phyloP scores from a whole-genome alignment of 2,888 invertebrate species.

The Napeogenes inachia region DNA sequence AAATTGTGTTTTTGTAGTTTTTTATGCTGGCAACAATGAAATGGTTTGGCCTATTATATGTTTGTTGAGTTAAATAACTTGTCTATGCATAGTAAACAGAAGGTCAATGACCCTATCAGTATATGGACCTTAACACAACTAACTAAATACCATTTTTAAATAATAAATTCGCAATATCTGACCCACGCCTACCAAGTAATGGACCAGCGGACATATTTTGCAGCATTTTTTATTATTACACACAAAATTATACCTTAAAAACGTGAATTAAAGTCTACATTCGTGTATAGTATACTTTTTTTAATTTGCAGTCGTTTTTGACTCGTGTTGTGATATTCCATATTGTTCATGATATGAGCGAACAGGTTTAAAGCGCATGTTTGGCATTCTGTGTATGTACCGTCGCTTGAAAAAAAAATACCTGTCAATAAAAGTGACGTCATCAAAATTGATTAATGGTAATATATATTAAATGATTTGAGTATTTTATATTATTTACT shows the following conservation, averaged over 20 bases:
- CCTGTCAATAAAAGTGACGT: conserved; percentile 19
- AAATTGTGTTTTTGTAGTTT: conserved; percentile 9
- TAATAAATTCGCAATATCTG: conserved; percentile 54
- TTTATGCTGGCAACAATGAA: conserved; percentile 24
- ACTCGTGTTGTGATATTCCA: conserved; percentile 70
- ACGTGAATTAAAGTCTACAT: conserved; percentile 46
- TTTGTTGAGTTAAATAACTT: too few relatives aligned
- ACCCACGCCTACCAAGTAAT: conserved; percentile 70
- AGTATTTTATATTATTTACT: too few relatives aligned
- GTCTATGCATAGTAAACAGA: conserved; percentile 35
- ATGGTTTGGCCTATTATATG: too few relatives aligned
- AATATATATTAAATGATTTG: too few relatives aligned
- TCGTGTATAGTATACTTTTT: conserved; percentile 35
- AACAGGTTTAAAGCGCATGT: conserved; percentile 64
- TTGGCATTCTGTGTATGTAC: conserved; percentile 38
- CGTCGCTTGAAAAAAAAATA: conserved; percentile 49
- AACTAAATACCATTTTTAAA: conserved; percentile 51
- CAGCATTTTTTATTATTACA: conserved; percentile 47
- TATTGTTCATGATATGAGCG: conserved; percentile 71
- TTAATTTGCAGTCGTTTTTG: conserved; percentile 60
- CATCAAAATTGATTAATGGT: background rate
- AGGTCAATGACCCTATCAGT: conserved; percentile 52
- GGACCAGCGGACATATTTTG: conserved; percentile 72
- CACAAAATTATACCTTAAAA: conserved; percentile 46
- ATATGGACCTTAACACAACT: conserved; percentile 43